A percentile compares a stretch with the other conserved stretches of the same genome.
These are phyloP conservation scores for Actinemys pallida DNA, from an alignment of 2,113 vertebrate species.

Conservation along the genomic window DNA sequence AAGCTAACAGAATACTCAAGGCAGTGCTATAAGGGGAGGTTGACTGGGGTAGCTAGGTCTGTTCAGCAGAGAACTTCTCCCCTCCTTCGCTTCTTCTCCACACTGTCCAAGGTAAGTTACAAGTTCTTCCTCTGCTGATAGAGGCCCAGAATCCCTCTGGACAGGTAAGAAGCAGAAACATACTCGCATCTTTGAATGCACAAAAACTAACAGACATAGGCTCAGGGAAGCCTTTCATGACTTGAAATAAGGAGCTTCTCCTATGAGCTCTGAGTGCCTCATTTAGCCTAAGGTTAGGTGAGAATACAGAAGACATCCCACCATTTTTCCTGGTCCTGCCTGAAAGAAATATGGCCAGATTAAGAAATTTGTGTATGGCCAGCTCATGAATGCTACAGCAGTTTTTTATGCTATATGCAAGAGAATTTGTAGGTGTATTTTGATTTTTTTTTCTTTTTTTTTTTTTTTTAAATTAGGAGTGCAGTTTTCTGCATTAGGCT, in stretches of 20 bases:
- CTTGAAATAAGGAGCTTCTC: background rate
- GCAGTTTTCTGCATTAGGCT: background rate
- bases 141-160: background rate
- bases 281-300: background rate
- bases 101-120: too few relatives aligned
- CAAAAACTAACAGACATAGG: background rate
- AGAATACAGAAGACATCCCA: background rate
- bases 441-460: background rate
- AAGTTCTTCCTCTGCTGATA: background rate
- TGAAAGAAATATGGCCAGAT: background rate
- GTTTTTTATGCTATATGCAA: background rate
- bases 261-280: background rate
- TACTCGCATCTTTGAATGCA: background rate
- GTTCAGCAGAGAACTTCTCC: background rate
- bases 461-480: background rate
- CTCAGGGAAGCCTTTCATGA: background rate
- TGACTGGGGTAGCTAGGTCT: background rate
- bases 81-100: background rate
- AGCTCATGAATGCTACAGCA: background rate
- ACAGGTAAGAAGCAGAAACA: background rate
- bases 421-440: background rate
- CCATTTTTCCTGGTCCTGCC: background rate
- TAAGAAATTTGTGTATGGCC: background rate
- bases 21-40: background rate
- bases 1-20: background rate